Evolutionary conservation across 2,113 vertebrate genomes (phyloP).

Genomic region (Amia ocellicauda): DNA sequence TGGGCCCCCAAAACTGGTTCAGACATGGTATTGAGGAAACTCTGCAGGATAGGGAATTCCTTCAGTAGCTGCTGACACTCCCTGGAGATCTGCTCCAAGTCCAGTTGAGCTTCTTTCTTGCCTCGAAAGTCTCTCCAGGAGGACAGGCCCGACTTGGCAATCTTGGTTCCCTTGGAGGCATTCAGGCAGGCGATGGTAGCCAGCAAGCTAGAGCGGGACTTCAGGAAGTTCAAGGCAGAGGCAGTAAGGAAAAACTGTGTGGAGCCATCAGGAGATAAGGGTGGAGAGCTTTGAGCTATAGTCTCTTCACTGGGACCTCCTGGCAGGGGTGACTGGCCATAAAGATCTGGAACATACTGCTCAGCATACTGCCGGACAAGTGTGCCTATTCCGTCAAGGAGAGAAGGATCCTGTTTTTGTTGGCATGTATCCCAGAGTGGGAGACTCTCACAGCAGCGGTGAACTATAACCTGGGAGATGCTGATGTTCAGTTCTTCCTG

Average conservation of each 20-base stretch:
- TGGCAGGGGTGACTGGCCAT: constrained; percentile 38
- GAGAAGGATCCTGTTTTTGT: constrained; percentile 45
- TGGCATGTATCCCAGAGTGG: constrained; percentile 61
- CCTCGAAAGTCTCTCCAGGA: constrained; percentile 79
- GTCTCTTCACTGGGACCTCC: constrained; percentile 31
- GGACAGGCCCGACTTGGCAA: constrained; percentile 68
- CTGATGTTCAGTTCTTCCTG: constrained; percentile 77
- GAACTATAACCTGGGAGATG: constrained; percentile 83
- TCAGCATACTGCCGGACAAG: constrained; percentile 64
- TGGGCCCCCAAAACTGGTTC: constrained; percentile 61
- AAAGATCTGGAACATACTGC: constrained; percentile 55
- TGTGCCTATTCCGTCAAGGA: constrained; percentile 55
- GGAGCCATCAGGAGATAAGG: constrained; percentile 36
- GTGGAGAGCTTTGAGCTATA: constrained; percentile 28
- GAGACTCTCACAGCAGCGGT: constrained; percentile 81
- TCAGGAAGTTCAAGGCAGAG: constrained; percentile 82
- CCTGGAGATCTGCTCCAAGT: constrained; percentile 75
- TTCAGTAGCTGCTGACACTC: constrained; percentile 79
- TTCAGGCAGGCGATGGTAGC: constrained; percentile 78
- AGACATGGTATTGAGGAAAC: constrained; percentile 72
- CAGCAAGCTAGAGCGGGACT: constrained; percentile 75
- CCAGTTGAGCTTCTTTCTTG: constrained; percentile 73
- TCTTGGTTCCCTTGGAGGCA: constrained; percentile 55
- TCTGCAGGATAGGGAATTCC: constrained; percentile 74
- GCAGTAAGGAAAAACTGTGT: constrained; percentile 73